Conservation (phyloP, 1,140 invertebrate genomes). For the Drosophila pachea region DNA sequence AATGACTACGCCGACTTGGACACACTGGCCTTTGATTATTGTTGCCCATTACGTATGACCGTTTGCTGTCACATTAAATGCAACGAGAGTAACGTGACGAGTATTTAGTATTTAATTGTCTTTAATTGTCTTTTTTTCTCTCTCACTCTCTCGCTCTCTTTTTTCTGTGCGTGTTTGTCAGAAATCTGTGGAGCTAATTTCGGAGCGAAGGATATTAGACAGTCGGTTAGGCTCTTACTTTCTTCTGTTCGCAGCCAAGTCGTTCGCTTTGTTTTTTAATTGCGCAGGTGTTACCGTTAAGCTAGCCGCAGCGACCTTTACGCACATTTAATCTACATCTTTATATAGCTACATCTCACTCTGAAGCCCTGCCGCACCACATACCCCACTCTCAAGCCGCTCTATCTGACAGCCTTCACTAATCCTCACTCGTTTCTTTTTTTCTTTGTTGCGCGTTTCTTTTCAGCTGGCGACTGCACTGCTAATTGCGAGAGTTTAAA, state of each 20-base stretch:
- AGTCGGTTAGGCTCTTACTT: background rate
- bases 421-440: constrained; percentile 32
- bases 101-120: too few relatives aligned
- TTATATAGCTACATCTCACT: background rate
- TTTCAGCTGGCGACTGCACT: constrained; percentile 63
- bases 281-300: constrained; percentile 12
- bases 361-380: background rate
- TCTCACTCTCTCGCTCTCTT: too few relatives aligned
- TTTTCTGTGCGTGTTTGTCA: too few relatives aligned
- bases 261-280: constrained; percentile 1
- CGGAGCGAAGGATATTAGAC: background rate
- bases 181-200: too few relatives aligned
- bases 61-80: too few relatives aligned
- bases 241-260: background rate
- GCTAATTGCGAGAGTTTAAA: constrained; percentile 53
- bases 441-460: constrained; percentile 38
- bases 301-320: constrained; percentile 10
- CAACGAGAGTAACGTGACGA: too few relatives aligned
- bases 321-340: constrained; percentile 10
- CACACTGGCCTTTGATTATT: background rate
- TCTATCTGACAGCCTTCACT: constrained; percentile 28
- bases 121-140: too few relatives aligned
- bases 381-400: too few relatives aligned
- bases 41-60: background rate
- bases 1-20: too few relatives aligned